Percentiles rank a stretch among this genome's conserved stretches.
Conservation (phyloP, 2,113 vertebrate species). For the Eublepharis macularius region DNA sequence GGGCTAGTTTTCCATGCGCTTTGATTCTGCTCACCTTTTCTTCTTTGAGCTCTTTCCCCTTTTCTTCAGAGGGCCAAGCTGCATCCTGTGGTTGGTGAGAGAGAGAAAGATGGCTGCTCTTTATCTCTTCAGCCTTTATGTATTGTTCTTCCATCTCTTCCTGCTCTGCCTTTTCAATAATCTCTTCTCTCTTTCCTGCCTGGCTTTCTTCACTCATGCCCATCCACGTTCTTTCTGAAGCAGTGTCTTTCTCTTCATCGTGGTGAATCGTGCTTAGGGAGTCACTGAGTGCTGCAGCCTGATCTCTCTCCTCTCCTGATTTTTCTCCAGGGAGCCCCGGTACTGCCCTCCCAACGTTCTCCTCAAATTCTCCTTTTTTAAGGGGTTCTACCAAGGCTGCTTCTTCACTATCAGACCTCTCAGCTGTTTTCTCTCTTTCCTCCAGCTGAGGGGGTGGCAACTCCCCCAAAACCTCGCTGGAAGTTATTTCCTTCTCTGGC, state of each 20-base stretch:
- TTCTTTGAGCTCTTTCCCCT: slow-evolving; percentile 49
- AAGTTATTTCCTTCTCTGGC: slow-evolving; percentile 68
- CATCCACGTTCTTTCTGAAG: slow-evolving; percentile 1
- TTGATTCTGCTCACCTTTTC: slow-evolving; percentile 47
- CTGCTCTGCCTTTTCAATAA: slow-evolving; percentile 92
- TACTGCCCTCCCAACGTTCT: slow-evolving; percentile 52
- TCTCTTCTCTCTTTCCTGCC: slow-evolving; percentile 80
- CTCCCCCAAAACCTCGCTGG: slow-evolving; percentile 65
- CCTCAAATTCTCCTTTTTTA: slow-evolving; percentile 67
- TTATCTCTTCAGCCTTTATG: slow-evolving; percentile 66
- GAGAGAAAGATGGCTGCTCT: slow-evolving; percentile 57
- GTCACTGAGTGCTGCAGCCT: neutral
- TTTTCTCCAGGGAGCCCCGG: slow-evolving; percentile 36
- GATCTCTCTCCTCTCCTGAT: slow-evolving; percentile 44
- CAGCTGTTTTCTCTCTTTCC: slow-evolving; percentile 47
- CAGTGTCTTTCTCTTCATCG: slow-evolving; percentile 57
- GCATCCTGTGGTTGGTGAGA: slow-evolving; percentile 41
- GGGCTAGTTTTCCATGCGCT: slow-evolving; percentile 69
- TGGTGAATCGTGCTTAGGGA: slow-evolving; percentile 23
- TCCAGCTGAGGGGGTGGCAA: slow-evolving; percentile 48
- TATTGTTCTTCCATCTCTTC: slow-evolving; percentile 86
- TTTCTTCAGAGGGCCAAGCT: slow-evolving; percentile 24
- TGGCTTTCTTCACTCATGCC: slow-evolving; percentile 79
- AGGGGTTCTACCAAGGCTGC: slow-evolving; percentile 65
- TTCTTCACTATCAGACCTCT: slow-evolving; percentile 75